Evolutionary conservation across 2,113 vertebrate genomes (phyloP).

Genomic region (Polyodon spathula): DNA sequence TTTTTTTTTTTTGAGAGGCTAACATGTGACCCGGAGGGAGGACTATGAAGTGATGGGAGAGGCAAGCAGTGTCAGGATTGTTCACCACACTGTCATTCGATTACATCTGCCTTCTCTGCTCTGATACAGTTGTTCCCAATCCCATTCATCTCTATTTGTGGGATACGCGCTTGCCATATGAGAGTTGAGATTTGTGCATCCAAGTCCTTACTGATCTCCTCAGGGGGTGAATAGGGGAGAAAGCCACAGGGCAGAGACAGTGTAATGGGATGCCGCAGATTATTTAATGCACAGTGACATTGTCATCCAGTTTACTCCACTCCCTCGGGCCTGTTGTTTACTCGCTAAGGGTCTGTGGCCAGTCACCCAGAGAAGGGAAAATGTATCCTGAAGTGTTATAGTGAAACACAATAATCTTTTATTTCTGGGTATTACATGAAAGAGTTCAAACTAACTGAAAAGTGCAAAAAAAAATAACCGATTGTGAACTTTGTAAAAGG

Average conservation of each 20-base stretch:
- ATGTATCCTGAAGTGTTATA: too few relatives aligned
- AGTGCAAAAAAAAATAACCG: too few relatives aligned
- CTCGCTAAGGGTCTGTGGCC: too few relatives aligned
- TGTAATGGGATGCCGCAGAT: too few relatives aligned
- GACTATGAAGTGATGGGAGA: neutral
- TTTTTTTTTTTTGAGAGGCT: neutral
- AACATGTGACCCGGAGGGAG: neutral
- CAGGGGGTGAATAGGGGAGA: neutral
- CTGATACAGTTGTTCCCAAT: neutral
- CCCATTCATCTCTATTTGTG: neutral
- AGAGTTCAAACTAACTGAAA: too few relatives aligned
- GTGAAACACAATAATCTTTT: too few relatives aligned
- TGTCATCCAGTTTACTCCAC: too few relatives aligned
- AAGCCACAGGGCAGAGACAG: neutral
- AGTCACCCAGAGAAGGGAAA: too few relatives aligned
- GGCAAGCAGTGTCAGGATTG: neutral
- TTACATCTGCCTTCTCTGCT: conserved; percentile 1
- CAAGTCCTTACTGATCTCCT: neutral
- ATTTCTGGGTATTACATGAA: too few relatives aligned
- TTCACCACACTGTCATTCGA: neutral
- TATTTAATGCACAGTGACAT: too few relatives aligned
- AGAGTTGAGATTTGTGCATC: neutral
- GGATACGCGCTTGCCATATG: neutral
- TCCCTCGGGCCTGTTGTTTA: too few relatives aligned
- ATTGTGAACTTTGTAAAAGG: too few relatives aligned